phyloP scores from a whole-genome alignment of 2,797 vertebrate species.

The Muraenolepis orangiensis region DNA sequence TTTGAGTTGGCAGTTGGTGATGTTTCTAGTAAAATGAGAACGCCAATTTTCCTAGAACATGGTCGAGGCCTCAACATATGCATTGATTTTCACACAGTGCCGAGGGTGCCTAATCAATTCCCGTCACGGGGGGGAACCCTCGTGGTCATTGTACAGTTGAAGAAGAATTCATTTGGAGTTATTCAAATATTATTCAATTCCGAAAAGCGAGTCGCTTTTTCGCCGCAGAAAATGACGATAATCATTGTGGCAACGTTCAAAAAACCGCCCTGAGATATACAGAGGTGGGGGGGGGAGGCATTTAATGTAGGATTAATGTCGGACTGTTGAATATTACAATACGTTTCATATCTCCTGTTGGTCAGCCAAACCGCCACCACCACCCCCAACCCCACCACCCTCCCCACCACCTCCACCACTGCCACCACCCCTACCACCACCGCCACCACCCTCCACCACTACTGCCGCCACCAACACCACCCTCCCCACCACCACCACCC shows the following conservation, averaged over 20 bases:
- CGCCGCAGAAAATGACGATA: background rate
- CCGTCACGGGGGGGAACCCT: background rate
- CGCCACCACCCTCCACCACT: too few relatives aligned
- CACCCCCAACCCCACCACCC: background rate
- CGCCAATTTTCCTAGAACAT: background rate
- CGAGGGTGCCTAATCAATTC: background rate
- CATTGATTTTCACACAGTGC: background rate
- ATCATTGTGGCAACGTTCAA: background rate
- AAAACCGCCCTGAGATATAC: background rate
- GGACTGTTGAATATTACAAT: background rate
- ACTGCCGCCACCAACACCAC: background rate
- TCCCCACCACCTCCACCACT: too few relatives aligned
- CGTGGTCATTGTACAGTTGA: background rate
- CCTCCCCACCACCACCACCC: too few relatives aligned
- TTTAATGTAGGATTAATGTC: background rate
- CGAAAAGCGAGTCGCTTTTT: background rate
- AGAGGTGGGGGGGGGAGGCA: background rate
- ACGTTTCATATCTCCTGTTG: background rate
- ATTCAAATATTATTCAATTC: background rate
- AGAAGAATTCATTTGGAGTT: background rate
- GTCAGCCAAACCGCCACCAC: background rate
- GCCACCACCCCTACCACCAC: too few relatives aligned
- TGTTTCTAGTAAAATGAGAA: too few relatives aligned
- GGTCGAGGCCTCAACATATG: background rate
- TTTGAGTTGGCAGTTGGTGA: background rate